Evolutionary conservation across 1,140 invertebrate genomes (phyloP).

Genomic region (Meloidogyne hapla): DNA sequence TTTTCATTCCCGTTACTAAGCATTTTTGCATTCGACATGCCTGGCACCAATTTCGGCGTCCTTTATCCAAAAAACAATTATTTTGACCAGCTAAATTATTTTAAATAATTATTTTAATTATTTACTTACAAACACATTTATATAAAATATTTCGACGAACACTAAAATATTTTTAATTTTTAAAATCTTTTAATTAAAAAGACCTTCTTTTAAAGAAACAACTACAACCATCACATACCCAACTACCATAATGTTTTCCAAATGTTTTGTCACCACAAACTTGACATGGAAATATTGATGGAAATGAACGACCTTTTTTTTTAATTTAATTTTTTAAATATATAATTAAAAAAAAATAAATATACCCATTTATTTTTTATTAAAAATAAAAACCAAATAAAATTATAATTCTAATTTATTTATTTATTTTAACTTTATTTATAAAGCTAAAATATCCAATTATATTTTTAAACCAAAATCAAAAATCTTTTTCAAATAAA

Average conservation of each 20-base stretch:
- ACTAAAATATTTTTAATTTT: neutral
- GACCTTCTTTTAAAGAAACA: slow-evolving; percentile 23
- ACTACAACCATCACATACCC: slow-evolving; percentile 25
- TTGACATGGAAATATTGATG: slow-evolving; percentile 7
- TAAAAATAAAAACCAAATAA: too few species aligned
- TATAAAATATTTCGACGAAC: slow-evolving; percentile 7
- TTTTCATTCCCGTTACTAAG: slow-evolving; percentile 10
- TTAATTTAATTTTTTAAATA: too few species aligned
- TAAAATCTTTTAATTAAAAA: neutral
- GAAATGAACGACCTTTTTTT: slow-evolving; percentile 10
- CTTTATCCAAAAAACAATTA: slow-evolving; percentile 21
- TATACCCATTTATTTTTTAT: too few species aligned
- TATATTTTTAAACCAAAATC: too few species aligned
- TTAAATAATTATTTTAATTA: neutral
- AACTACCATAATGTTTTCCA: slow-evolving; percentile 21
- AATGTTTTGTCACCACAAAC: slow-evolving; percentile 27
- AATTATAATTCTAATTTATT: too few species aligned
- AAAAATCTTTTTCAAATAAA: too few species aligned
- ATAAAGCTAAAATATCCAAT: too few species aligned
- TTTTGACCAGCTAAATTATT: slow-evolving; percentile 3
- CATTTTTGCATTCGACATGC: slow-evolving; percentile 24
- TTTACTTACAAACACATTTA: slow-evolving; percentile 17
- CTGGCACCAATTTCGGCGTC: slow-evolving; percentile 28
- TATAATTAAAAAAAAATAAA: too few species aligned
- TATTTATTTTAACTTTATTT: too few species aligned